These are phyloP conservation scores for Episyrphus balteatus DNA, from an alignment of 1,140 invertebrate genomes.

Conservation along the genomic window DNA sequence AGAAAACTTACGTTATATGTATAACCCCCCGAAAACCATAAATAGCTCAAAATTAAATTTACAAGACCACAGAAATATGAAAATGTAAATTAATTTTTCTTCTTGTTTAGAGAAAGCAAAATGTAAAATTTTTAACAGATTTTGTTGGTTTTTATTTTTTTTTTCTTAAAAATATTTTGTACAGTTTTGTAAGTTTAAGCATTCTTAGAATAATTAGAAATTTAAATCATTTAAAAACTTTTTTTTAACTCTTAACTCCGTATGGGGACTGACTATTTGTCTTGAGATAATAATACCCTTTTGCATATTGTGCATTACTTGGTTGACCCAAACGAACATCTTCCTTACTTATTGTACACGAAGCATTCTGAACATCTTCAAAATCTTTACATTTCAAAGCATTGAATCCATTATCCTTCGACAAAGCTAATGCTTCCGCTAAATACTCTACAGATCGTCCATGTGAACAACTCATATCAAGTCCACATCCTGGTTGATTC, in stretches of 20 bases:
- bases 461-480: conserved; percentile 32
- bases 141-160: too few relatives aligned
- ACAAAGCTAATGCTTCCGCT: conserved; percentile 33
- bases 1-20: too few relatives aligned
- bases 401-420: conserved; percentile 2
- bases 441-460: conserved; percentile 41
- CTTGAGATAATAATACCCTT: conserved; percentile 9
- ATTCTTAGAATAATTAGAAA: too few relatives aligned
- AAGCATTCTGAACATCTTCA: conserved; percentile 3
- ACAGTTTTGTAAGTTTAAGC: too few relatives aligned
- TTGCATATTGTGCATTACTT: conserved; percentile 2
- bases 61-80: too few relatives aligned
- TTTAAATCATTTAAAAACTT: too few relatives aligned
- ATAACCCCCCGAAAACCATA: too few relatives aligned
- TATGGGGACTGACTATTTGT: conserved; percentile 5
- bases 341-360: conserved; percentile 10
- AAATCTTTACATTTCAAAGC: conserved; percentile 6
- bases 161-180: too few relatives aligned
- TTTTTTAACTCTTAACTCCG: neutral
- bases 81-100: too few relatives aligned
- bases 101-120: too few relatives aligned
- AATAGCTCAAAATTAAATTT: too few relatives aligned
- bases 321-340: conserved; percentile 6
- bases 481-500: conserved; percentile 40
- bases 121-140: too few relatives aligned